phyloP scores from a whole-genome alignment of 2,797 vertebrate species.

The Aulostomus chinensis region DNA sequence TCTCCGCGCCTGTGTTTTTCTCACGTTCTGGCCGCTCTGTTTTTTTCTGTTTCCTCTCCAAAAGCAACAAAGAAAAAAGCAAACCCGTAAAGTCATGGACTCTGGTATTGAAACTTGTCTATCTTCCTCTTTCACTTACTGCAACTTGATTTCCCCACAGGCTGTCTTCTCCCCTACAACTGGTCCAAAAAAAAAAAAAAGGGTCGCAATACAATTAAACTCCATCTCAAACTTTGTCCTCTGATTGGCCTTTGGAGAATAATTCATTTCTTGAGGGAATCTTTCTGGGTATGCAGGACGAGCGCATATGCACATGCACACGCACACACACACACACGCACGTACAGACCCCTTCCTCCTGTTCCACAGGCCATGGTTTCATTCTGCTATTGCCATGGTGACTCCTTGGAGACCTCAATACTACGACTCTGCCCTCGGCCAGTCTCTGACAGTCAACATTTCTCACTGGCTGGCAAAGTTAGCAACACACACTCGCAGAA shows the following conservation, averaged over 20 bases:
- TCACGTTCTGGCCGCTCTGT: neutral
- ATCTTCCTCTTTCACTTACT: constrained; percentile 13
- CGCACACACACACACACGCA: constrained; percentile 7
- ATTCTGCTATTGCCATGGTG: constrained; percentile 68
- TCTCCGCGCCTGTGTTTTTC: neutral
- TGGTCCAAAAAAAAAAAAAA: constrained; percentile 9
- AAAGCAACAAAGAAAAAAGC: constrained; percentile 9
- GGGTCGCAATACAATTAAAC: constrained; percentile 53
- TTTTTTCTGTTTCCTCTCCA: constrained; percentile 6
- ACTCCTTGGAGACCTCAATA: constrained; percentile 68
- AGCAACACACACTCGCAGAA: constrained; percentile 6
- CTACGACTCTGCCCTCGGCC: constrained; percentile 47
- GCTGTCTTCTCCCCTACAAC: constrained; percentile 17
- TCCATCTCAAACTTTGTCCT: constrained; percentile 49
- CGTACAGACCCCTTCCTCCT: constrained; percentile 8
- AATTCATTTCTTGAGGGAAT: constrained; percentile 58
- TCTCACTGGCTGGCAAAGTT: constrained; percentile 15
- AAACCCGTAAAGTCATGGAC: neutral
- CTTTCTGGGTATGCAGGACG: constrained; percentile 66
- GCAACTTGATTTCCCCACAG: constrained; percentile 10
- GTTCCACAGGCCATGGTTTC: constrained; percentile 75
- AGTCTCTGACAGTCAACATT: constrained; percentile 38
- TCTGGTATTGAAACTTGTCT: neutral
- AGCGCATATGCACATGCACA: constrained; percentile 5
- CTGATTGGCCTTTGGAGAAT: constrained; percentile 65